Conservation (phyloP, 2,113 vertebrate species). For the Glareola pratincola region DNA sequence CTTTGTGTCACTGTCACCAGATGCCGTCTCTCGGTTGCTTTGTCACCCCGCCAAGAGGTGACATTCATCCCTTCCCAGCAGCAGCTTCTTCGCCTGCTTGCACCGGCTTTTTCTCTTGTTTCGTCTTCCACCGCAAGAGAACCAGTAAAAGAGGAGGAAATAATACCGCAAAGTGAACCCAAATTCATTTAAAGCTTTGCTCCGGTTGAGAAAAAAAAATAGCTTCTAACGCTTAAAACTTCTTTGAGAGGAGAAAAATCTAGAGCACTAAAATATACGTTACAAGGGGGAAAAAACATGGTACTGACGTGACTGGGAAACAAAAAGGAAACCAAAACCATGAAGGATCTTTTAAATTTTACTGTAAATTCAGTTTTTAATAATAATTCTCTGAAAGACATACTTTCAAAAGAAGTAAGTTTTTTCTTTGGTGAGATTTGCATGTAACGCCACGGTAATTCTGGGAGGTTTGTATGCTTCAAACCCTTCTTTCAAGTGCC, state of each 20-base stretch:
- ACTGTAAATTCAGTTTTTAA: background rate
- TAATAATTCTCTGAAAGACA: background rate
- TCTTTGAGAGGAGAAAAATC: background rate
- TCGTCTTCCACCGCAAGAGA: conserved; percentile 37
- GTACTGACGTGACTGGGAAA: background rate
- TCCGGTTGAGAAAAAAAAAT: background rate
- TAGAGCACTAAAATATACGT: background rate
- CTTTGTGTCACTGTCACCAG: background rate
- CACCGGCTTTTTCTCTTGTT: conserved; percentile 49
- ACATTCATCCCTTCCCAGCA: background rate
- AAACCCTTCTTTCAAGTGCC: background rate
- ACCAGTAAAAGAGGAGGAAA: conserved; percentile 53
- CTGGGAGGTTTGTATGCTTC: background rate
- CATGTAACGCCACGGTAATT: background rate
- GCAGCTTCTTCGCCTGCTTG: background rate
- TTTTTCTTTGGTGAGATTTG: background rate
- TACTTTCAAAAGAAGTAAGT: background rate
- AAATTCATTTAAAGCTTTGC: background rate
- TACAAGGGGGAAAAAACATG: background rate
- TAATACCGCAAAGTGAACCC: conserved; percentile 37
- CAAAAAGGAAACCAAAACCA: rapidly evolving
- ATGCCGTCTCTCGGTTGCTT: background rate
- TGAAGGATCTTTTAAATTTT: background rate
- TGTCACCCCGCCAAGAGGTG: background rate
- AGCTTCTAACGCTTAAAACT: background rate